phyloP scores from a whole-genome alignment of 1,140 invertebrate species.

The Leguminivora glycinivorella region DNA sequence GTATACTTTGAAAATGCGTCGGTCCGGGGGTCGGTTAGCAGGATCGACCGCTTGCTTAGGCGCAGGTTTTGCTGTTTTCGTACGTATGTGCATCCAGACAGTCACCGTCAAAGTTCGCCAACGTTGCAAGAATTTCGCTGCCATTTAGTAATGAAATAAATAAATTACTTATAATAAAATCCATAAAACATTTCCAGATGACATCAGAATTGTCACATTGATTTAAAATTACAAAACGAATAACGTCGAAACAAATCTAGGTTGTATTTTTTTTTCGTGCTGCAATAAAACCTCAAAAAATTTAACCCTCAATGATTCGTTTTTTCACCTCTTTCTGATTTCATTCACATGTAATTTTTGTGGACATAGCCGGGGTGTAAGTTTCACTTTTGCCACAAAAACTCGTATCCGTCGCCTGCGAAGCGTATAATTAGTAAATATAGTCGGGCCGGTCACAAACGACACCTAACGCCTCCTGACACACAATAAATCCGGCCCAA shows the following conservation, averaged over 20 bases:
- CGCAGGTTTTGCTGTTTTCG: conserved; percentile 11
- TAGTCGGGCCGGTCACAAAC: conserved; percentile 51
- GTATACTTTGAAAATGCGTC: conserved; percentile 62
- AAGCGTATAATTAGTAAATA: conserved; percentile 70
- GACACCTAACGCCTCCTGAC: conserved; percentile 57
- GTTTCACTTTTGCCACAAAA: conserved; percentile 22
- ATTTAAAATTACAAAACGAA: background rate
- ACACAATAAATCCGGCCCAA: conserved; percentile 62
- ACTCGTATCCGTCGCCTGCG: conserved; percentile 20
- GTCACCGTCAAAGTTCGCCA: background rate
- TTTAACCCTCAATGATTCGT: background rate
- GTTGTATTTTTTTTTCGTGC: background rate
- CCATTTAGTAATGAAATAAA: background rate
- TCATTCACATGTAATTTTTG: conserved; percentile 6
- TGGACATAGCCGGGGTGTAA: conserved; percentile 15
- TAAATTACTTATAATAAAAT: background rate
- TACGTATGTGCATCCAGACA: background rate
- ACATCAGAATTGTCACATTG: background rate
- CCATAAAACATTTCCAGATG: background rate
- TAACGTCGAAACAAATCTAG: background rate
- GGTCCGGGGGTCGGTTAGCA: conserved; percentile 30
- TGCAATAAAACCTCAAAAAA: background rate
- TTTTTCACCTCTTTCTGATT: background rate
- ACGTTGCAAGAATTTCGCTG: background rate
- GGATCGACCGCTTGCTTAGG: conserved; percentile 80